Conservation (phyloP, 2,113 vertebrate species). For the rabbit (Oryctolagus cuniculus) region mOryCun1.1 NC_091453.1:66823001-66823500, state of each 20-base stretch:
- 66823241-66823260: slow-evolving; percentile 54
- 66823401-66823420: slow-evolving; percentile 64
- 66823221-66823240: slow-evolving; percentile 56
- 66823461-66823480: slow-evolving; percentile 52
- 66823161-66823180: slow-evolving; percentile 27
- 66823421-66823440: slow-evolving; percentile 31
- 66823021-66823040: slow-evolving; percentile 60
- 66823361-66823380: slow-evolving; percentile 57
- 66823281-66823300: slow-evolving; percentile 35
- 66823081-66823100: slow-evolving; percentile 57
- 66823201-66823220: slow-evolving; percentile 54
- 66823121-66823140: slow-evolving; percentile 18
- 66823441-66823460: slow-evolving; percentile 52
- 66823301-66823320: slow-evolving; percentile 60
- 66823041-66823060: slow-evolving; percentile 34
- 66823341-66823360: not conserved
- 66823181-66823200: slow-evolving; percentile 45
- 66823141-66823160: slow-evolving; percentile 59
- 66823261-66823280: slow-evolving; percentile 54
- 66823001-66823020: slow-evolving; percentile 50
- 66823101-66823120: slow-evolving; percentile 38
- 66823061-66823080: not conserved
- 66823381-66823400: slow-evolving; percentile 53
- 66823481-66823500: slow-evolving; percentile 20
- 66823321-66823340: slow-evolving; percentile 23